These are phyloP conservation scores for Bicyclus anynana DNA, from an alignment of 1,140 invertebrate genomes.

Conservation along the genomic window DNA sequence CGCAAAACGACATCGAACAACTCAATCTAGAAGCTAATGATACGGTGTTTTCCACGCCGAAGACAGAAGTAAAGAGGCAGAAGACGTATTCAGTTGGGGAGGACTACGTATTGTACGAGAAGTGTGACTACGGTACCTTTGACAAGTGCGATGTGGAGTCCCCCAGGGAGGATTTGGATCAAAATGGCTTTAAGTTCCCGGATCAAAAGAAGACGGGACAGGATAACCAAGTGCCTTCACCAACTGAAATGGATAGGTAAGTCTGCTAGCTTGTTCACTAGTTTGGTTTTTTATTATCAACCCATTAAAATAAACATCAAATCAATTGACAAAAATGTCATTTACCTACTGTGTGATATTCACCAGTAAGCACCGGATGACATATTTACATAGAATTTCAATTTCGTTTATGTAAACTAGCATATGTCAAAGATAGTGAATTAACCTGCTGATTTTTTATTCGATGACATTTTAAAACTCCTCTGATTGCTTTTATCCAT, in stretches of 20 bases:
- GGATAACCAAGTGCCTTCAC: conserved; percentile 78
- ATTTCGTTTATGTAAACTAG: too few species aligned
- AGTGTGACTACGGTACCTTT: conserved; percentile 68
- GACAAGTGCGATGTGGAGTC: conserved; percentile 49
- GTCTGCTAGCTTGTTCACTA: background rate
- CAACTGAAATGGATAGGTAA: conserved; percentile 81
- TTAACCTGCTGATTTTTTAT: too few species aligned
- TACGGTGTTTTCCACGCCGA: conserved; percentile 55
- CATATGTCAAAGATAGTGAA: too few species aligned
- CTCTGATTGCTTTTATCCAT: too few species aligned
- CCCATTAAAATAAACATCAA: too few species aligned
- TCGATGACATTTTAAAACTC: too few species aligned
- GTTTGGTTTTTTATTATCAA: too few species aligned
- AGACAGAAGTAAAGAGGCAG: conserved; percentile 47
- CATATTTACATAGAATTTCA: too few species aligned
- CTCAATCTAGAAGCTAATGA: conserved; percentile 60
- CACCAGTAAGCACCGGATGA: too few species aligned
- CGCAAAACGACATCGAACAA: conserved; percentile 54
- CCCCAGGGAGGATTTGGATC: conserved; percentile 33
- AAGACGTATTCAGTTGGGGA: conserved; percentile 61
- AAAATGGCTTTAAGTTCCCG: conserved; percentile 41
- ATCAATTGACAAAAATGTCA: too few species aligned
- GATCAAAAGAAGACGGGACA: conserved; percentile 33
- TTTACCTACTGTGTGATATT: too few species aligned
- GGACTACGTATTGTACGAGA: conserved; percentile 65